Evolutionary conservation across 2,888 invertebrate genomes (phyloP).

Genomic region (Petrolisthes manimaculis): DNA sequence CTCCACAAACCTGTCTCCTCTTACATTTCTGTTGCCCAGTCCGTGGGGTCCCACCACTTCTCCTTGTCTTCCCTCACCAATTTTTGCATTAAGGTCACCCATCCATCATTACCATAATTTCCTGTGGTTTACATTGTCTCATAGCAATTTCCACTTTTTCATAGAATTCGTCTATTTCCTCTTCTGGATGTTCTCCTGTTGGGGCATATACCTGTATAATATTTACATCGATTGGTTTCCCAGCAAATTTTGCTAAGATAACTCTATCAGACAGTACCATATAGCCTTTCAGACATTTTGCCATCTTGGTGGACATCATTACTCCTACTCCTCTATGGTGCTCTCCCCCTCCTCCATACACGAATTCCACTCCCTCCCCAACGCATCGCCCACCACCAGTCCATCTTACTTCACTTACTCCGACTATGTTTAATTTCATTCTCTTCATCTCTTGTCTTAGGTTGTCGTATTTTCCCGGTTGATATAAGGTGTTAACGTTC

Average conservation of each 20-base stretch:
- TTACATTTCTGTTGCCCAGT: background rate
- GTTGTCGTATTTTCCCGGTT: slow-evolving; percentile 11
- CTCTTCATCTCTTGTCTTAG: background rate
- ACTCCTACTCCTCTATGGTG: slow-evolving; percentile 8
- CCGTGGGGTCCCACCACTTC: background rate
- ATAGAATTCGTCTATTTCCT: background rate
- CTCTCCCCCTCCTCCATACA: slow-evolving; percentile 11
- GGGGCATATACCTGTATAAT: slow-evolving; percentile 20
- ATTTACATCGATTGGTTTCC: slow-evolving; percentile 8
- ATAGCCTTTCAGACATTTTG: background rate
- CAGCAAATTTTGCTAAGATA: slow-evolving; percentile 2
- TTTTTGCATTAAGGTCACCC: slow-evolving; percentile 8
- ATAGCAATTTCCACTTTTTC: background rate
- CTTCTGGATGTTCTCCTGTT: slow-evolving; percentile 16
- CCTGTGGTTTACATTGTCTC: background rate
- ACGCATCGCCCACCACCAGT: background rate
- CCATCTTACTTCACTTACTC: slow-evolving; percentile 19
- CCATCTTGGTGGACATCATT: background rate
- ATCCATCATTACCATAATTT: background rate
- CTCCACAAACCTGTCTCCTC: background rate
- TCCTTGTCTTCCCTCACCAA: background rate
- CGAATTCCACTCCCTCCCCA: background rate
- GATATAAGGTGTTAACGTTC: slow-evolving; percentile 19
- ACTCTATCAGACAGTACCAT: slow-evolving; percentile 5
- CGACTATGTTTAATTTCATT: background rate